These are phyloP conservation scores for silkworm (Bombyx mori) DNA, from an alignment of 1,140 invertebrate genomes.

Conservation along the genomic window ASM3026992v2 NC_085107.1:7612501-7613000, in stretches of 20 bases:
- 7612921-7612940: no score
- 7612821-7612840: no score
- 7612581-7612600: constrained; percentile 96
- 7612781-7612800: no score
- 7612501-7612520: constrained; percentile 98
- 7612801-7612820: no score
- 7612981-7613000: constrained; percentile 1
- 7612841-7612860: no score
- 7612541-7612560: constrained; percentile 98
- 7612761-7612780: background rate
- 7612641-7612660: constrained; percentile 99
- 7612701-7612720: constrained; percentile 97
- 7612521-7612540: constrained; percentile 98
- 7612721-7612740: constrained; percentile 71
- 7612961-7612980: background rate
- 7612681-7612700: constrained; percentile 98
- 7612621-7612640: constrained; percentile 99
- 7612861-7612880: no score
- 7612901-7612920: no score
- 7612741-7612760: background rate
- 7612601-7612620: constrained; percentile 96
- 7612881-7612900: no score
- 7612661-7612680: constrained; percentile 98
- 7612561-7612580: constrained; percentile 96
- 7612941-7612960: no score